Evolutionary conservation across 2,113 vertebrate species (phyloP).

Genomic region (Ailuropoda melanoleuca): DNA sequence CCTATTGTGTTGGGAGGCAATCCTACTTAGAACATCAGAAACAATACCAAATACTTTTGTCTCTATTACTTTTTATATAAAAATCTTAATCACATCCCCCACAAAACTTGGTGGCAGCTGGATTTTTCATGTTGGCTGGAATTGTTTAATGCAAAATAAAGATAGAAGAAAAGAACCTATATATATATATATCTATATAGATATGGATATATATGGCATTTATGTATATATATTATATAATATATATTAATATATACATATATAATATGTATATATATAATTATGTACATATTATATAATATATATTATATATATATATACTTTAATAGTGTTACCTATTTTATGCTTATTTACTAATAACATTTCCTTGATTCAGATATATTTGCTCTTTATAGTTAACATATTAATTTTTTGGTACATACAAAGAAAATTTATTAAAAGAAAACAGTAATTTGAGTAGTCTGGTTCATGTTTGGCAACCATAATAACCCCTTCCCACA

Average conservation of each 20-base stretch:
- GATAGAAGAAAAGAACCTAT: not conserved
- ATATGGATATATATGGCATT: too few relatives aligned
- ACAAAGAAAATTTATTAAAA: slow-evolving; percentile 88
- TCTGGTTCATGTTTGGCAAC: slow-evolving; percentile 89
- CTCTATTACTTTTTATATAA: not conserved
- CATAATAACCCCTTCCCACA: slow-evolving; percentile 93
- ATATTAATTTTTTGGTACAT: not conserved
- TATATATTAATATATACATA: too few relatives aligned
- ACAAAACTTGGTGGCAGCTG: not conserved
- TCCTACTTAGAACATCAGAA: not conserved
- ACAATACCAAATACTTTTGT: not conserved
- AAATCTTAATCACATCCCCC: not conserved
- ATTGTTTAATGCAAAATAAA: not conserved
- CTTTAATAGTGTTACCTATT: not conserved
- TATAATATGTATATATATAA: too few relatives aligned
- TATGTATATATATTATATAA: too few relatives aligned
- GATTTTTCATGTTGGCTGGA: not conserved
- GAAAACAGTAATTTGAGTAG: slow-evolving; percentile 60
- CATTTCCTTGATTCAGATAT: not conserved
- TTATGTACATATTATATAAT: too few relatives aligned
- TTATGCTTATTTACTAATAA: not conserved
- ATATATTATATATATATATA: too few relatives aligned
- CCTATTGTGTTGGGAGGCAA: not conserved
- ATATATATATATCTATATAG: too few relatives aligned
- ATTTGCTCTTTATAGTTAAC: not conserved